Conservation (phyloP, 2,113 vertebrate genomes). For the Callionymus lyra region DNA sequence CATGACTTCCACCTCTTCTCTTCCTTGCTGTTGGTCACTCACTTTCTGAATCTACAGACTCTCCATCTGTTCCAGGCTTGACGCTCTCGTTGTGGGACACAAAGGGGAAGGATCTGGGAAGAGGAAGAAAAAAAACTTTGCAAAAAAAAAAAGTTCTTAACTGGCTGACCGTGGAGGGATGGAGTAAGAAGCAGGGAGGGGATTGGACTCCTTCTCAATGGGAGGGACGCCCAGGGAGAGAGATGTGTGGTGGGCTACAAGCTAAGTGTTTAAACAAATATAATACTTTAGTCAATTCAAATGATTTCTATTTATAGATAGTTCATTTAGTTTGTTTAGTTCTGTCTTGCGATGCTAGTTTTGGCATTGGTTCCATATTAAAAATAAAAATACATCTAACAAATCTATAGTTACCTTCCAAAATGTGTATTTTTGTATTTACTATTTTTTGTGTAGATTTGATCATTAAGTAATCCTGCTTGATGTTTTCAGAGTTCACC, state of each 20-base stretch:
- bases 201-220: slow-evolving; percentile 56
- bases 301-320: no score
- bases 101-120: slow-evolving; percentile 34
- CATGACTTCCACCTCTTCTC: slow-evolving; percentile 39
- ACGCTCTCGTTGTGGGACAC: slow-evolving; percentile 42
- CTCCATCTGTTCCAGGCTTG: slow-evolving; percentile 55
- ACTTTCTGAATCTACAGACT: slow-evolving; percentile 36
- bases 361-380: no score
- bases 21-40: slow-evolving; percentile 28
- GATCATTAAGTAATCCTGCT: no score
- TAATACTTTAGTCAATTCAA: not conserved
- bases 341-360: no score
- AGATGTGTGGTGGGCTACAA: slow-evolving; percentile 23
- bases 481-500: slow-evolving; percentile 4
- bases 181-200: slow-evolving; percentile 30
- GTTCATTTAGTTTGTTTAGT: no score
- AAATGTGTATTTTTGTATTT: no score
- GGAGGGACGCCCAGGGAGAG: slow-evolving; percentile 58
- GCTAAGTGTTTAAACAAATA: not conserved
- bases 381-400: no score
- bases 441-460: no score
- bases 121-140: slow-evolving; percentile 36
- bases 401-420: no score
- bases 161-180: slow-evolving; percentile 48
- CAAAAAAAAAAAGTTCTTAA: slow-evolving; percentile 57